These are phyloP conservation scores for Acromyrmex echinatior DNA, from an alignment of 1,140 invertebrate genomes.

Conservation along the genomic window DNA sequence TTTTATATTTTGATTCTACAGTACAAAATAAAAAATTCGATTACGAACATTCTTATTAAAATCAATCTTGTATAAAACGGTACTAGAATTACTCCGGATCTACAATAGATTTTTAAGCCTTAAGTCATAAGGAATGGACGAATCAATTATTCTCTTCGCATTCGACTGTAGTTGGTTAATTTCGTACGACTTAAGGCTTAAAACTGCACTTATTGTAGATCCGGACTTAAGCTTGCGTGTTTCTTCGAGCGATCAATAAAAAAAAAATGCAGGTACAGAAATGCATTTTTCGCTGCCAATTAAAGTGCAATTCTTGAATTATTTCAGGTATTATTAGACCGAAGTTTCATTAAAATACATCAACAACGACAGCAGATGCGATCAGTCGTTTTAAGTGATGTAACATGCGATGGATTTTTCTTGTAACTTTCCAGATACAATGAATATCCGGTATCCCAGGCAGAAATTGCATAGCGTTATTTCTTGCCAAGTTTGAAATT, in stretches of 20 bases:
- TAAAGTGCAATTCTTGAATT: not conserved
- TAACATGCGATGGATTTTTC: conserved; percentile 5
- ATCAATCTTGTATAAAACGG: not conserved
- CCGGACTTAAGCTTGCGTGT: not conserved
- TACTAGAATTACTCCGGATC: not conserved
- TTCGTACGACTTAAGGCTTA: too few relatives aligned
- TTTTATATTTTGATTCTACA: not conserved
- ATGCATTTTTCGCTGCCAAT: not conserved
- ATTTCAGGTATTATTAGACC: not conserved
- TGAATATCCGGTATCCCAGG: not conserved
- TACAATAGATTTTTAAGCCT: too few relatives aligned
- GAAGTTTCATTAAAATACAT: conserved; percentile 2
- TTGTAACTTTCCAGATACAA: conserved; percentile 1
- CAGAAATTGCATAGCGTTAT: not conserved
- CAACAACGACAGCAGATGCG: not conserved
- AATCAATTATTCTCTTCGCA: too few relatives aligned
- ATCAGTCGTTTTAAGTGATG: conserved; percentile 16
- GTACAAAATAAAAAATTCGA: not conserved
- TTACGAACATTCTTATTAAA: not conserved
- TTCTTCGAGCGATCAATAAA: not conserved
- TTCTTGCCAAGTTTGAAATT: conserved; percentile 19
- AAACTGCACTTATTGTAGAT: too few relatives aligned
- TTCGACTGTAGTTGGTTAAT: too few relatives aligned
- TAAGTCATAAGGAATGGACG: too few relatives aligned
- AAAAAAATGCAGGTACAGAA: not conserved